Evolutionary conservation across 1,140 invertebrate species (phyloP).

Genomic region (Leucophenga varia): DNA sequence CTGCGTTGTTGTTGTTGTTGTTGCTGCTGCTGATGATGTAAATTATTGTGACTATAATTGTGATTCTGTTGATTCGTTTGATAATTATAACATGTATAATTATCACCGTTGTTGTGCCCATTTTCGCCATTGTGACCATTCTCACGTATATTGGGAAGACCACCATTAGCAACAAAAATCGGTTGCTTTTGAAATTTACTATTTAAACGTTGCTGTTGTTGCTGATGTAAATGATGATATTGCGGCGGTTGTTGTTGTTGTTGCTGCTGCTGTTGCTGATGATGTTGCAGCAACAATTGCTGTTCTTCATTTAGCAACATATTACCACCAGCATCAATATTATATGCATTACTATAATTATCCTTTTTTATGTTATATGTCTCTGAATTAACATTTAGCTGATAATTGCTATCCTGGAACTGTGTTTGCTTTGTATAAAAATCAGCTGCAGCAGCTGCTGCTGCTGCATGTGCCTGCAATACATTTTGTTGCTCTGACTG

Average conservation of each 20-base stretch:
- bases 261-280: slow-evolving; percentile 26
- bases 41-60: slow-evolving; percentile 6
- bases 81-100: too few species aligned
- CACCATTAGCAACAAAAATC: slow-evolving; percentile 42
- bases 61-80: slow-evolving; percentile 9
- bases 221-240: slow-evolving; percentile 43
- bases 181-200: slow-evolving; percentile 49
- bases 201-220: slow-evolving; percentile 45
- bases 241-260: slow-evolving; percentile 18
- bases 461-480: slow-evolving; percentile 1
- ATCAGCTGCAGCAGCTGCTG: slow-evolving; percentile 28
- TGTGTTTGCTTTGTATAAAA: slow-evolving; percentile 51
- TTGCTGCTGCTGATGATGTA: slow-evolving; percentile 24
- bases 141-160: slow-evolving; percentile 46
- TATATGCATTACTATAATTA: slow-evolving; percentile 21
- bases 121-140: slow-evolving; percentile 40
- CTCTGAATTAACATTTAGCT: slow-evolving; percentile 37
- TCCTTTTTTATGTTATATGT: slow-evolving; percentile 51
- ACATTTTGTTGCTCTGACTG: slow-evolving; percentile 9
- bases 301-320: slow-evolving; percentile 32
- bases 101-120: slow-evolving; percentile 3
- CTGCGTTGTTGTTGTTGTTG: slow-evolving; percentile 13
- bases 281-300: slow-evolving; percentile 36
- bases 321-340: slow-evolving; percentile 9
- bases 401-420: slow-evolving; percentile 42